Percentiles rank a stretch among this genome's conserved stretches.
These are phyloP conservation scores for Lepisosteus oculatus DNA, from an alignment of 2,113 vertebrate species.

Conservation along the genomic window DNA sequence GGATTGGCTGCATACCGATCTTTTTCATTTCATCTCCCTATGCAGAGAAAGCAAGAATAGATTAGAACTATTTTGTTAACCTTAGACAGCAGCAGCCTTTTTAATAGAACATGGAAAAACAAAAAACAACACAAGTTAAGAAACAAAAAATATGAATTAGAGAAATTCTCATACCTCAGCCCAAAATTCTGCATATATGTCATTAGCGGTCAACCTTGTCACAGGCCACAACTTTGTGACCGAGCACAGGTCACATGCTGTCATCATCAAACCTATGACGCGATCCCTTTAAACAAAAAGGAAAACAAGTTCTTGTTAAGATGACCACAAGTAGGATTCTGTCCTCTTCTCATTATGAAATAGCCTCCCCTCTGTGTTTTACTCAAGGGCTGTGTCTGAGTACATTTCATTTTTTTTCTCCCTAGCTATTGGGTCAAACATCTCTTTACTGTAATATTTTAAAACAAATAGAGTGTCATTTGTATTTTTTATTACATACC, in stretches of 20 bases:
- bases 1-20: constrained; percentile 90
- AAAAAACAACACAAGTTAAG: neutral
- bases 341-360: too few relatives aligned
- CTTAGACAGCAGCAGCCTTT: too few relatives aligned
- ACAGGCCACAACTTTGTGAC: constrained; percentile 95
- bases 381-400: too few relatives aligned
- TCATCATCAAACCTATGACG: constrained; percentile 98
- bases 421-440: too few relatives aligned
- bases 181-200: constrained; percentile 98
- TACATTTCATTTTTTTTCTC: too few relatives aligned
- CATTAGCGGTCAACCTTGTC: constrained; percentile 87
- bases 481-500: too few relatives aligned
- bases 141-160: neutral
- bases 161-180: constrained; percentile 76
- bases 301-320: neutral
- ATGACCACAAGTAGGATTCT: too few relatives aligned
- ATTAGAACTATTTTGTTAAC: too few relatives aligned
- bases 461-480: too few relatives aligned
- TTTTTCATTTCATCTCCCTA: constrained; percentile 98
- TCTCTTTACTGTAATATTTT: too few relatives aligned
- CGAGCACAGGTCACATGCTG: constrained; percentile 96
- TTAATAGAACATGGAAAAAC: too few relatives aligned
- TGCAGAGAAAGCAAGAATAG: constrained; percentile 14
- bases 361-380: too few relatives aligned
- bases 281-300: constrained; percentile 72